Percentiles rank a stretch among this genome's conserved stretches.
phyloP scores from a whole-genome alignment of 1,140 invertebrate species.

The Drosophila miranda region DNA sequence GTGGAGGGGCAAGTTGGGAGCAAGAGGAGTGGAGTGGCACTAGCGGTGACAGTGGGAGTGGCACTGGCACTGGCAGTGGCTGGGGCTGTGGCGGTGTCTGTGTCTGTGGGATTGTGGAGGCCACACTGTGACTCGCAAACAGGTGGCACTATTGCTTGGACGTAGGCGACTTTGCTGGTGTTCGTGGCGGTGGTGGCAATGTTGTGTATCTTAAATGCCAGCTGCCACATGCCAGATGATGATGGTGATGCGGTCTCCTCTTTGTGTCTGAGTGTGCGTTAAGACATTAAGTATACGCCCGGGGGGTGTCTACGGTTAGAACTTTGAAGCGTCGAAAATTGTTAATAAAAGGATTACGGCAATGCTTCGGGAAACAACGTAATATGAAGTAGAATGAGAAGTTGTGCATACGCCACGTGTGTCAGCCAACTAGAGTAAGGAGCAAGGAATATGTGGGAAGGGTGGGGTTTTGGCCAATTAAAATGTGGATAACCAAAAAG shows the following conservation, averaged over 20 bases:
- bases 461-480: too few relatives aligned
- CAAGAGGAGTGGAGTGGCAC: constrained; percentile 21
- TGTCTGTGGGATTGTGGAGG: constrained; percentile 16
- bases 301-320: too few relatives aligned
- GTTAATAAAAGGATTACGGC: constrained; percentile 16
- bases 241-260: constrained; percentile 12
- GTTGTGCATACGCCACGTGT: constrained; percentile 54
- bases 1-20: background rate
- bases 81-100: constrained; percentile 22
- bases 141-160: constrained; percentile 26
- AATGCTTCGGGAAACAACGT: constrained; percentile 9
- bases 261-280: constrained; percentile 5
- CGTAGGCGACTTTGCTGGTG: too few relatives aligned
- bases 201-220: constrained; percentile 48
- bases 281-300: background rate
- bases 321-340: constrained; percentile 10
- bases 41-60: constrained; percentile 33
- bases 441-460: too few relatives aligned
- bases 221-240: constrained; percentile 3
- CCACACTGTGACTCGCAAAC: constrained; percentile 4
- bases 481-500: too few relatives aligned
- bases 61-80: constrained; percentile 27
- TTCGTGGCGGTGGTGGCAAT: background rate
- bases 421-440: constrained; percentile 8
- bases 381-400: constrained; percentile 20